Evolutionary conservation across 30 jellyfish, hydroid and myxozoan genomes (phyloP).

Genomic region (Phacellophora camtschatica): DNA sequence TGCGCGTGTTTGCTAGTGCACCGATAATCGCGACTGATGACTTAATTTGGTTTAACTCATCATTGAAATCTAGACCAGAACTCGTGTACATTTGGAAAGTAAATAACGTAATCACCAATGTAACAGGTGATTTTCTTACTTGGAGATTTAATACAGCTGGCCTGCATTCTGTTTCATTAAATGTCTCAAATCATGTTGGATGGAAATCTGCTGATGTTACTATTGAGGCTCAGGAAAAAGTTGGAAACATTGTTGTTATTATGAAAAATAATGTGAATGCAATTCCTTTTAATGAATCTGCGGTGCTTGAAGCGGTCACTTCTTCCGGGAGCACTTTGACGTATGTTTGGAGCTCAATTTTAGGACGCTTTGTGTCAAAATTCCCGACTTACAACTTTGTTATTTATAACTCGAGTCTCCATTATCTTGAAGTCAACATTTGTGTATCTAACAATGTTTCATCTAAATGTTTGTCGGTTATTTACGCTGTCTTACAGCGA

Average conservation of each 20-base stretch:
- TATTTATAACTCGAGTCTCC: neutral
- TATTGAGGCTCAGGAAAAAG: constrained; percentile 19
- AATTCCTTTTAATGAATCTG: constrained; percentile 48
- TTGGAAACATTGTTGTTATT: neutral
- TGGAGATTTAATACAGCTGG: neutral
- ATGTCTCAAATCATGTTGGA: constrained; percentile 17
- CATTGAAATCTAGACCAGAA: constrained; percentile 12
- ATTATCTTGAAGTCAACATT: neutral
- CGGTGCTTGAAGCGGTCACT: neutral
- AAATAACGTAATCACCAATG: neutral
- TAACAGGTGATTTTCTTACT: neutral
- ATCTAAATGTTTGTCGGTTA: neutral
- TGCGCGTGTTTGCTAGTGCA: neutral
- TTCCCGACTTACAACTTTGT: neutral
- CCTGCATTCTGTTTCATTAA: constrained; percentile 1
- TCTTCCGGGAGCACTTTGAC: constrained; percentile 54
- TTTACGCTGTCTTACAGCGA: constrained; percentile 51
- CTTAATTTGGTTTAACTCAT: neutral
- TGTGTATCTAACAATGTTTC: constrained; percentile 30
- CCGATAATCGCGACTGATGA: neutral
- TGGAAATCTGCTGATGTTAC: neutral
- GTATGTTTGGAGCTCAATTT: constrained; percentile 6
- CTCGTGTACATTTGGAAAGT: constrained; percentile 31
- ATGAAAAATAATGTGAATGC: neutral
- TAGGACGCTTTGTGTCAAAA: neutral